Evolutionary conservation across 2,888 invertebrate species (phyloP), one percentile per base, ranked within the genome.

Genomic region (Chalcosyrphus nemorum): DNA sequence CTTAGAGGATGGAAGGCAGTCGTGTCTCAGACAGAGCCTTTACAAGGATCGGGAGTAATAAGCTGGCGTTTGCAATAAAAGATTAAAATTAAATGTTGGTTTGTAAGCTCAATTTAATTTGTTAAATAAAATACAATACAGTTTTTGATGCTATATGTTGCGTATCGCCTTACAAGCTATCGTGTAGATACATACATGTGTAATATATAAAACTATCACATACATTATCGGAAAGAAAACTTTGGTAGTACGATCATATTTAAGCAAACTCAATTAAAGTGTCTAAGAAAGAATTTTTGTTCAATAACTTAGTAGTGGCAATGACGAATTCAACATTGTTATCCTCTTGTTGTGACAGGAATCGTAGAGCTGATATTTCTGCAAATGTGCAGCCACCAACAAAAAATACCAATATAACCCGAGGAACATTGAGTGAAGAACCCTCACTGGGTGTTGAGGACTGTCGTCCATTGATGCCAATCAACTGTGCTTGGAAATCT

Each of bases 361-460:
- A 95, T 77, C 96, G 92, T 7, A 96, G 89, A 0, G 96, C 95
- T 0, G 96, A 95, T 88, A 96, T 95, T 92, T 99, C 99, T 1
- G 98, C 97, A 92, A 95, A 97, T 0, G 99, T 99, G 89, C 98
- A 97, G 0, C 99, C 99, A 3, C 99, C 99, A 13, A 99, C 95
- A 90, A 99, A 98, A 91, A 98, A 97, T 0, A 99, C 97, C 0
- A 99, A 92, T 6, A 98, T 95, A 2, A 97, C 95, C 86, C 90
- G 89, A 47, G 89, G 89, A 68, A 88, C 87, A 82, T 92, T 88
- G 65, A 90, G 87, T 66, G 90, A 89, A 2, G 94, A 94, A 77
- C 92, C 93, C 61, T 94, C 94, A 86, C 93, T 94, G 0, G 93
- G 93, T 15, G 93, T 92, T 0, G 94, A 93, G 71, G 93, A 93